Base-by-base conservation (phyloP, 2,797 vertebrate species). In the Neopelma chrysocephalum region DNA sequence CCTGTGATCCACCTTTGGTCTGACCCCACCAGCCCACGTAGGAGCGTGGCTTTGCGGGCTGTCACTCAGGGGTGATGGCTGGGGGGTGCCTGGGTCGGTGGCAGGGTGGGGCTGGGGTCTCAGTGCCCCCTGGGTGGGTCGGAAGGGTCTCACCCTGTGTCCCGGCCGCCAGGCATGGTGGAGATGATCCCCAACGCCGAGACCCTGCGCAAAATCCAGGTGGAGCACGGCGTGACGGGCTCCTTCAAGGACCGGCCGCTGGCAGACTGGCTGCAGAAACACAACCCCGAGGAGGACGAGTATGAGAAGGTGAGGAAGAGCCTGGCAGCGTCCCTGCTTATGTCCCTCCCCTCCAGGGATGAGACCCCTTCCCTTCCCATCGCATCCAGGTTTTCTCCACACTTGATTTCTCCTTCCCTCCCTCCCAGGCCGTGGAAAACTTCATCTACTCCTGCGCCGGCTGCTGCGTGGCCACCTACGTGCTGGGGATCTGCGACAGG, bases 371-470 rank as follows among this genome's bases (percentile, higher is more conserved):
- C 0, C 0, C 40, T 62, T 60, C 50, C 53, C 53, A 23, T 19
- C 0, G 0, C 9, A 1, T 13, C 72, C 62, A 51, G 29, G 61
- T 43, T 51, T 76, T 42, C 48, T 47, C 66, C n/a, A 29, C 0
- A 0, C 20, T 5, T 7, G 6, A 3, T 26, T 7, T 25, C 66
- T 75, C 62, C n/a, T 38, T 56, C 38, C 53, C 31, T 68, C 50
- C 78, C 34, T 61, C 21, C 4, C 97, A 99, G 99, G 99, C 99
- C 0, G 99, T 99, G 97, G 99, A 99, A 97, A 99, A 99, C 97
- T 99, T 99, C 96, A 99, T 99, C 97, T 99, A 99, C 96, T 99
- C 99, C 25, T 99, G 99, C 0, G 99, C 99, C 0, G 99, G 99
- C 96, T 99, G 99, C 97, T 99, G 99, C 1, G 99, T 99, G 95